Base-by-base conservation (phyloP, 2,113 vertebrate species). In the Eira barbara region DNA sequence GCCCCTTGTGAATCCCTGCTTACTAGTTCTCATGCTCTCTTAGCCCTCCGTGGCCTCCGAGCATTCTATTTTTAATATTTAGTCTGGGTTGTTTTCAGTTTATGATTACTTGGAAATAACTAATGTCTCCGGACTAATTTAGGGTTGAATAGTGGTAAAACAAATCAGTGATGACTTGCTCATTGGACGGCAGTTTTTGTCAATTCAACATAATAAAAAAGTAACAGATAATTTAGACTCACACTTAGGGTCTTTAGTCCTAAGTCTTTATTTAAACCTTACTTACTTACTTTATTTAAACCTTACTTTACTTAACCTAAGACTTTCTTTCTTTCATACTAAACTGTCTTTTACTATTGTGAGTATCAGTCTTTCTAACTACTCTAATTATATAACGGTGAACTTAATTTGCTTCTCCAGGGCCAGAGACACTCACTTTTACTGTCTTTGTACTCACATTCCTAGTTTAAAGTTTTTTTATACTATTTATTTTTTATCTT, bases 21-120 rank as follows among this genome's bases (percentile, higher is more conserved):
- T 7, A 31, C 15, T 0, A 13, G 13, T 7, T 47, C 29, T 39
- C 5, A 14, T 3, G 29, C 25, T 9, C 15, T 13, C 5, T 42
- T 7, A 34, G 23, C 13, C 6, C 11, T 23, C 13, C 7, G 2
- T 6, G 4, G 1, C 15, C 57, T 45, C 63, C 7, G 8, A 20
- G 49, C 3, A 25, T 14, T 39, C 31, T 5, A 10, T 29, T 74
- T 74, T 36, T 29, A 36, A 20, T 18, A 57, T 39, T 71, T 87
- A 31, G 0, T 34, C 10, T 36, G 0, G 14, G 29, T 29, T 3
- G 6, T 57, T 69, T 71, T 89, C 4, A 49, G 15, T 84, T 83
- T 69, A 42, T 65, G 34, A 21, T 87, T 27, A 87, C 52, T 84
- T 65, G 6, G 6, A 88, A 45, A 34, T 59, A 93, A 34, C 11